phyloP scores from a whole-genome alignment of 2,113 vertebrate species.

The Gopherus flavomarginatus region DNA sequence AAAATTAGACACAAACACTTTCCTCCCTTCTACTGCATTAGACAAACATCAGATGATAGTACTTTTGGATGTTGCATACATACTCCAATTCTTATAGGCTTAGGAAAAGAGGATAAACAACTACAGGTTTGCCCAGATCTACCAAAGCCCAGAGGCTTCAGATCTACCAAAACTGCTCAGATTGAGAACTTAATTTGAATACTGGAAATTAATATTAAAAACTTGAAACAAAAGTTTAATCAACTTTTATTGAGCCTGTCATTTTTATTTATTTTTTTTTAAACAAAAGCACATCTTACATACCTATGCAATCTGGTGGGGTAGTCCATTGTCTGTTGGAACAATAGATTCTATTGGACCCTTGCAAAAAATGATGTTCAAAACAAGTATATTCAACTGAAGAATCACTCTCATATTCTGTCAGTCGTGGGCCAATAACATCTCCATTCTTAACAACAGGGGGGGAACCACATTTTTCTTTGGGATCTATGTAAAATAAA shows the following conservation, averaged over 20 bases:
- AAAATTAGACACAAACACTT: neutral
- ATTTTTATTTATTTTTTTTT: too few relatives aligned
- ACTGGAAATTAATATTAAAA: neutral
- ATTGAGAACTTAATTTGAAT: neutral
- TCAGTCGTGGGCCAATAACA: neutral
- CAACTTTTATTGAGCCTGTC: neutral
- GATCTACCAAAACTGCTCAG: neutral
- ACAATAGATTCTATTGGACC: slow-evolving; percentile 67
- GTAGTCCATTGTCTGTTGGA: slow-evolving; percentile 72
- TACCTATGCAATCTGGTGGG: slow-evolving; percentile 78
- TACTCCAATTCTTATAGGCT: neutral
- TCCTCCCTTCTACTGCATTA: neutral
- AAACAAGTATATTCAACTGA: slow-evolving; percentile 74
- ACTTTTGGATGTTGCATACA: neutral
- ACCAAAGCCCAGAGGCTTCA: neutral
- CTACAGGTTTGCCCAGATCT: neutral
- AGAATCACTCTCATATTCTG: slow-evolving; percentile 72
- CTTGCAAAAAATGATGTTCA: slow-evolving; percentile 75
- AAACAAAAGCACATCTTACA: neutral
- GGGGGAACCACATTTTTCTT: slow-evolving; percentile 71
- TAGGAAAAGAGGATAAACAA: neutral
- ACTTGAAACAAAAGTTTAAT: neutral
- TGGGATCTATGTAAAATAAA: slow-evolving; percentile 54
- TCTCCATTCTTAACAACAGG: slow-evolving; percentile 73
- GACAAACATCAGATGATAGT: neutral